These are phyloP conservation scores for Chrysocyon brachyurus DNA, from an alignment of 2,797 vertebrate species.

Conservation along the genomic window DNA sequence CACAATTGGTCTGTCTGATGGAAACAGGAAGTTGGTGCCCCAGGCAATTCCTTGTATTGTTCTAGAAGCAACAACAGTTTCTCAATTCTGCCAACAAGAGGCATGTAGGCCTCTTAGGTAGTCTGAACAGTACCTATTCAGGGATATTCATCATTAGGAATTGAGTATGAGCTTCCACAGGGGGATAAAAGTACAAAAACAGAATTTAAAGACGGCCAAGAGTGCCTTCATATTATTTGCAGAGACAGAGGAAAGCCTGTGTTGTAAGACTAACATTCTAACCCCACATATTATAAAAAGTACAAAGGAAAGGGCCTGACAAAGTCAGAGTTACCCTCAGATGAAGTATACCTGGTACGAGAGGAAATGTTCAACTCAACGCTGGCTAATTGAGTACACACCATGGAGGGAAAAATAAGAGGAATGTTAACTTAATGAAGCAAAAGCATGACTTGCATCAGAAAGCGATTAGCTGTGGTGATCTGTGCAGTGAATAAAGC, in stretches of 20 bases:
- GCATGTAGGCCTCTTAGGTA: neutral
- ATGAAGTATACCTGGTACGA: neutral
- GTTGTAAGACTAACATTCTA: neutral
- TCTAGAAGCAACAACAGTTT: neutral
- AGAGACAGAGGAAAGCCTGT: neutral
- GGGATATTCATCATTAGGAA: neutral
- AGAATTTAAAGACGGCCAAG: constrained; percentile 15
- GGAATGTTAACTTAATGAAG: constrained; percentile 79
- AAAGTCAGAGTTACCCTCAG: constrained; percentile 14
- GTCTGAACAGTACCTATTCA: neutral
- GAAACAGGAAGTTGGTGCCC: neutral
- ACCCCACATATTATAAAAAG: neutral
- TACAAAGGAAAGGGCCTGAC: neutral
- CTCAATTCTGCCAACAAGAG: neutral
- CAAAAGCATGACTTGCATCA: constrained; percentile 77
- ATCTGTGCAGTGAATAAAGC: constrained; percentile 71
- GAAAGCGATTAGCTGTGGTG: constrained; percentile 79
- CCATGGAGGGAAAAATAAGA: constrained; percentile 59
- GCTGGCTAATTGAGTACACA: constrained; percentile 32
- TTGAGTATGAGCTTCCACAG: neutral
- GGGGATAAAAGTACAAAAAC: neutral
- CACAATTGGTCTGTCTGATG: neutral
- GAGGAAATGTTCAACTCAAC: constrained; percentile 50
- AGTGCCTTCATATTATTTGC: neutral
- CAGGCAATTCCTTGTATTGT: neutral